These are phyloP conservation scores for Plagiodera versicolora DNA, from an alignment of 2,888 invertebrate species.

Conservation along the genomic window DNA sequence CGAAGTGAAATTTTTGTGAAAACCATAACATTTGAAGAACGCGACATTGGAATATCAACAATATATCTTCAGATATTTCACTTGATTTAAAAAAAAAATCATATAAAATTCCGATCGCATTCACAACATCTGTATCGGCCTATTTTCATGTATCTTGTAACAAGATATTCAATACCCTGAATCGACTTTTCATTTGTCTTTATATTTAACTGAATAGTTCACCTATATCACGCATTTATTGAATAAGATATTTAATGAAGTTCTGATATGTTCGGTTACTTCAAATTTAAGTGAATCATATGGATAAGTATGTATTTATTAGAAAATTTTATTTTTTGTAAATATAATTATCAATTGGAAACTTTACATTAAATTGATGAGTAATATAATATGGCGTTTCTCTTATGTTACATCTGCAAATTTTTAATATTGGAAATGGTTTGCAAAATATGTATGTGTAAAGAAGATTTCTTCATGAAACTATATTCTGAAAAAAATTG, in stretches of 20 bases:
- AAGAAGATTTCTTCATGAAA: too few relatives aligned
- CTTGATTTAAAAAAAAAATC: background rate
- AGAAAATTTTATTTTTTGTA: constrained; percentile 31
- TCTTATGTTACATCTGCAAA: too few relatives aligned
- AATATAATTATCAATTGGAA: constrained; percentile 20
- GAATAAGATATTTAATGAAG: constrained; percentile 24
- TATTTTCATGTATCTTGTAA: constrained; percentile 38
- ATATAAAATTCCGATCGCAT: background rate
- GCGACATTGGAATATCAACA: background rate
- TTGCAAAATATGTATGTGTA: too few relatives aligned
- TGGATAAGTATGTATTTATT: constrained; percentile 29
- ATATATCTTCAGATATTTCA: too few relatives aligned
- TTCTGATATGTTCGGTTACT: background rate
- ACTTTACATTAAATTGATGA: constrained; percentile 26
- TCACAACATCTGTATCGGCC: background rate
- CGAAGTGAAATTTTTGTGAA: background rate
- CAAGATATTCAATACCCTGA: constrained; percentile 41
- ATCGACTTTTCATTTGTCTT: constrained; percentile 34
- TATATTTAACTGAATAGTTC: constrained; percentile 23
- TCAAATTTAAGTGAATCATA: constrained; percentile 9
- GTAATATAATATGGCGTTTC: constrained; percentile 6
- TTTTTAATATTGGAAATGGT: too few relatives aligned
- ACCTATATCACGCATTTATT: constrained; percentile 35
- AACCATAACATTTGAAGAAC: background rate
- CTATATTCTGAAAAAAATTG: too few relatives aligned